Conservation (phyloP, 1,140 invertebrate species). For the Aphelenchoides avenae region DNA sequence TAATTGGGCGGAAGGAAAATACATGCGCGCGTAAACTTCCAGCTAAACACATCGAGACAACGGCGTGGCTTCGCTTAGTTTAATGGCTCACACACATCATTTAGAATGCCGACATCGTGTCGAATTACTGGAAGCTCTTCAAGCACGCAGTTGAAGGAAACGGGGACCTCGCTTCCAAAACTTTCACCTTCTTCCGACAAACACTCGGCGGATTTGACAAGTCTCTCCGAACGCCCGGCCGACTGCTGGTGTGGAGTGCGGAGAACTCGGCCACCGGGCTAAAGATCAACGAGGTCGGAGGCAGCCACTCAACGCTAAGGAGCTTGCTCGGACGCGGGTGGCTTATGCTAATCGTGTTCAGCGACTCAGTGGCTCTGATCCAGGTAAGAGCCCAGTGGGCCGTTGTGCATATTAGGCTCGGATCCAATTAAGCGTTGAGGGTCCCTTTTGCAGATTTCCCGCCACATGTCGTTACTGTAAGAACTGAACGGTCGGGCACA, state of each 20-base stretch:
- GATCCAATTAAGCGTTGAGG: too few species aligned
- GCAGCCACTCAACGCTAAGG: slow-evolving; percentile 1
- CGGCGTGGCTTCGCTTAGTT: too few species aligned
- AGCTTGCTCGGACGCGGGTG: slow-evolving; percentile 4
- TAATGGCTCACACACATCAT: too few species aligned
- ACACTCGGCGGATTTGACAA: slow-evolving; percentile 10
- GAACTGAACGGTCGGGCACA: too few species aligned
- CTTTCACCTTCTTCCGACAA: slow-evolving; percentile 11
- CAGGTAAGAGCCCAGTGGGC: too few species aligned
- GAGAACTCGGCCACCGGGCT: neutral
- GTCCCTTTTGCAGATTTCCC: too few species aligned
- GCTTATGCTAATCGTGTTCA: slow-evolving; percentile 5
- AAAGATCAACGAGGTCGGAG: too few species aligned
- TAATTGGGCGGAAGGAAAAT: too few species aligned
- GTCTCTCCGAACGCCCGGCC: slow-evolving; percentile 1
- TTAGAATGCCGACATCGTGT: neutral
- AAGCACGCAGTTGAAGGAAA: slow-evolving; percentile 13
- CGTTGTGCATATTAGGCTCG: too few species aligned
- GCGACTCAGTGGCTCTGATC: slow-evolving; percentile 11
- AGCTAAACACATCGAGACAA: too few species aligned
- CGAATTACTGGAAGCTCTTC: slow-evolving; percentile 19
- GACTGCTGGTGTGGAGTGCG: slow-evolving; percentile 3
- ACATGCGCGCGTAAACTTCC: too few species aligned
- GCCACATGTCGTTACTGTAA: too few species aligned
- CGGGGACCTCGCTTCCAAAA: slow-evolving; percentile 2